These are phyloP conservation scores for Crepidodera aurea DNA, from an alignment of 2,888 invertebrate genomes.

Conservation along the genomic window DNA sequence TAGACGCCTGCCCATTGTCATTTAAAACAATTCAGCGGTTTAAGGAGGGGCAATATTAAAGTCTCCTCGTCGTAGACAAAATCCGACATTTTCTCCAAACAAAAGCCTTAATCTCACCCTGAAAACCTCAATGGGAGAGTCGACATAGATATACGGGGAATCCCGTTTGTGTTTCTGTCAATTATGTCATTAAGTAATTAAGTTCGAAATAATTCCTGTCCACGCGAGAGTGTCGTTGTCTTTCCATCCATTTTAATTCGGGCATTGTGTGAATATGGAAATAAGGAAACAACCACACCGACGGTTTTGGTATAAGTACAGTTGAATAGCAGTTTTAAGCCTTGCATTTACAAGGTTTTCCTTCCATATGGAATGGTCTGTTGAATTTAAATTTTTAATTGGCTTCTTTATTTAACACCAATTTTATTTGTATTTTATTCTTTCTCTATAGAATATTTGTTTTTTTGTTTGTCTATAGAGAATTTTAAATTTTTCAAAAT, in stretches of 20 bases:
- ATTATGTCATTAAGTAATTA: slow-evolving; percentile 4
- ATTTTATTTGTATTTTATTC: too few relatives aligned
- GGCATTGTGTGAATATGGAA: slow-evolving; percentile 22
- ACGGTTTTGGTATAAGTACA: slow-evolving; percentile 1
- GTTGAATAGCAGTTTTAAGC: background rate
- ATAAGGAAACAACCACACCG: background rate
- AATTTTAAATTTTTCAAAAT: too few relatives aligned
- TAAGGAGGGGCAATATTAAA: background rate
- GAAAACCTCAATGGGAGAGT: slow-evolving; percentile 1
- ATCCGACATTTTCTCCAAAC: background rate
- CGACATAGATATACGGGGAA: background rate
- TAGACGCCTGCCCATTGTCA: background rate
- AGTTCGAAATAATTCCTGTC: background rate
- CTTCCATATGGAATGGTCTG: too few relatives aligned
- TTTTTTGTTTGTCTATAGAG: too few relatives aligned
- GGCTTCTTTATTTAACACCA: too few relatives aligned
- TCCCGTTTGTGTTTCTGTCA: background rate
- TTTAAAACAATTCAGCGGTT: slow-evolving; percentile 4
- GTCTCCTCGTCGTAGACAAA: background rate
- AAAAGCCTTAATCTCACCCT: slow-evolving; percentile 2
- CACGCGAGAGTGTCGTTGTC: background rate
- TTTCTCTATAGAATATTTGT: too few relatives aligned
- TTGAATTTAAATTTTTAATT: too few relatives aligned
- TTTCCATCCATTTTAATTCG: slow-evolving; percentile 11
- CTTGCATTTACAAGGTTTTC: too few relatives aligned